Conservation (phyloP, 2,888 invertebrate genomes). For the Coleophora deauratella region DNA sequence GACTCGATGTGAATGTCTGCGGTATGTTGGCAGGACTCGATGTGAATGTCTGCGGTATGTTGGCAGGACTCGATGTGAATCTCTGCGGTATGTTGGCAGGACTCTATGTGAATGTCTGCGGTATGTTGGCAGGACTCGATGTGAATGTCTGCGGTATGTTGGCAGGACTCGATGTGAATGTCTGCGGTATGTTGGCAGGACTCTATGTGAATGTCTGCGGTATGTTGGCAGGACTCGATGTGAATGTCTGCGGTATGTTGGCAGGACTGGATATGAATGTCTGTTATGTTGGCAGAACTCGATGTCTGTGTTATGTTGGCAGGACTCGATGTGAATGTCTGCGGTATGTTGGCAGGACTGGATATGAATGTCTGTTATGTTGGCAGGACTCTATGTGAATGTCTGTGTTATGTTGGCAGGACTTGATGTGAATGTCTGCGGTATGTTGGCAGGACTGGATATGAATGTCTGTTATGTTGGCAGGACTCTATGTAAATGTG, state of each 20-base stretch:
- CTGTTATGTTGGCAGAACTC: slow-evolving; percentile 40
- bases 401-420: not conserved
- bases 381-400: slow-evolving; percentile 74
- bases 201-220: slow-evolving; percentile 74
- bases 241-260: no score
- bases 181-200: not conserved
- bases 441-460: slow-evolving; percentile 66
- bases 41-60: slow-evolving; percentile 42
- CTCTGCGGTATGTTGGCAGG: not conserved
- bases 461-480: no score
- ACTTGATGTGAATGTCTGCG: slow-evolving; percentile 74
- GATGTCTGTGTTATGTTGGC: slow-evolving; percentile 45
- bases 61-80: slow-evolving; percentile 71
- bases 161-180: slow-evolving; percentile 74
- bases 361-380: slow-evolving; percentile 51
- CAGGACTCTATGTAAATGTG: slow-evolving; percentile 74
- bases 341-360: slow-evolving; percentile 39
- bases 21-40: slow-evolving; percentile 50
- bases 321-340: slow-evolving; percentile 74
- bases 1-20: slow-evolving; percentile 74
- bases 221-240: slow-evolving; percentile 66
- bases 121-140: slow-evolving; percentile 66
- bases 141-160: no score
- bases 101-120: slow-evolving; percentile 74
- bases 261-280: slow-evolving; percentile 71